A percentile compares a stretch with the other conserved stretches of the same genome.
These are phyloP conservation scores for Teleiodes luculella DNA, from an alignment of 2,888 invertebrate species.

Conservation along the genomic window DNA sequence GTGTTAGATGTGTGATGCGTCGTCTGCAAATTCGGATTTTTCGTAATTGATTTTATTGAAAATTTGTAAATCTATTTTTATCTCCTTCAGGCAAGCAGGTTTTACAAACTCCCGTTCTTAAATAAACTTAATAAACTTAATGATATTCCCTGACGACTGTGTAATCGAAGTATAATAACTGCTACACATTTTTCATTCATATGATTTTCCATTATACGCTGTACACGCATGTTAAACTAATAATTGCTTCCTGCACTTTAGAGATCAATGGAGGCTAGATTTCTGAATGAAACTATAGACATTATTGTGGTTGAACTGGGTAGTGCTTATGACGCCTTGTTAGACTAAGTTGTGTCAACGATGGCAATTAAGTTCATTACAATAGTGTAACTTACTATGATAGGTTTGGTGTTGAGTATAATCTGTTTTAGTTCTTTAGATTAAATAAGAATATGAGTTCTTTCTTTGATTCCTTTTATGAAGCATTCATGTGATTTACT, in stretches of 20 bases:
- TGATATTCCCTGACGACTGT: slow-evolving; percentile 1
- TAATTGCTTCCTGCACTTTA: slow-evolving; percentile 14
- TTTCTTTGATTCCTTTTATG: no score
- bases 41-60: no score
- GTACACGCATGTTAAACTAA: slow-evolving; percentile 4
- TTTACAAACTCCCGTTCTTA: not conserved
- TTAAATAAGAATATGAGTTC: no score
- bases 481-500: no score
- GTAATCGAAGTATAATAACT: slow-evolving; percentile 1
- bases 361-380: not conserved
- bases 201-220: not conserved
- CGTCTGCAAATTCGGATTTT: no score
- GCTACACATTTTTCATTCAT: slow-evolving; percentile 11
- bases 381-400: not conserved
- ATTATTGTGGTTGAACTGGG: not conserved
- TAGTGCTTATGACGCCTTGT: not conserved
- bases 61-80: no score
- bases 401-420: not conserved
- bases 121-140: not conserved
- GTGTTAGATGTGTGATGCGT: no score
- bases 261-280: slow-evolving; percentile 1
- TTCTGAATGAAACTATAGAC: slow-evolving; percentile 11
- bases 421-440: no score
- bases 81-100: no score
- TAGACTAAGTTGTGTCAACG: not conserved